phyloP scores from a whole-genome alignment of 2,797 vertebrate species.

The Sternarchorhynchus goeldii region DNA sequence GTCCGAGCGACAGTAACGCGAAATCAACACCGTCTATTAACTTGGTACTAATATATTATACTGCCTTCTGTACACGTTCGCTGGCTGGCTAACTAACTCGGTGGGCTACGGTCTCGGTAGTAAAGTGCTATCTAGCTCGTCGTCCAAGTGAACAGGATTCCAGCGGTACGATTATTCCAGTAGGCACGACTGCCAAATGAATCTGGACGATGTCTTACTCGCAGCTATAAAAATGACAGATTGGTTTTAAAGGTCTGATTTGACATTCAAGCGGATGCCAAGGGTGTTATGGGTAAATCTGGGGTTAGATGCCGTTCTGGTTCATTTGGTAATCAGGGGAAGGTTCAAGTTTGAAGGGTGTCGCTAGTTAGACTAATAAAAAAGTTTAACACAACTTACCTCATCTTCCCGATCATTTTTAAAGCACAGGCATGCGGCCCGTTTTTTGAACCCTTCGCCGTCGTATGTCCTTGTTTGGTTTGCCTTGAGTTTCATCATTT shows the following conservation, averaged over 20 bases:
- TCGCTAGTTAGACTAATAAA: background rate
- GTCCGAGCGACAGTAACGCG: too few species aligned
- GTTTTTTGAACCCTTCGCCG: constrained; percentile 91
- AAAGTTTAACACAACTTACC: constrained; percentile 71
- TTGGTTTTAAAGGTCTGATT: constrained; percentile 14
- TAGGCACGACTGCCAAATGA: constrained; percentile 4
- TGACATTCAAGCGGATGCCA: background rate
- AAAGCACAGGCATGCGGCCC: constrained; percentile 92
- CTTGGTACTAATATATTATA: too few species aligned
- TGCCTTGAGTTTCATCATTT: constrained; percentile 97
- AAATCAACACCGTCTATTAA: too few species aligned
- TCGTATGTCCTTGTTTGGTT: constrained; percentile 97
- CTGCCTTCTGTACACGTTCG: too few species aligned
- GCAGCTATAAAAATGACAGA: constrained; percentile 21
- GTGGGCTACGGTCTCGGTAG: background rate
- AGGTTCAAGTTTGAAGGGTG: background rate
- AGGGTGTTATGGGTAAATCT: too few species aligned
- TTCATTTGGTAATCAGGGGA: too few species aligned
- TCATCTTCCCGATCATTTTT: constrained; percentile 89
- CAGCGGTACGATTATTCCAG: too few species aligned
- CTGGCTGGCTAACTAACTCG: too few species aligned
- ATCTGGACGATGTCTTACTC: background rate
- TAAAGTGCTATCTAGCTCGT: background rate
- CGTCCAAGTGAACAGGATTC: too few species aligned
- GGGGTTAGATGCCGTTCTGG: too few species aligned